Percentiles rank a stretch among this genome's conserved stretches.
Conservation (phyloP, 2,797 vertebrate species). For the Anguilla anguilla region DNA sequence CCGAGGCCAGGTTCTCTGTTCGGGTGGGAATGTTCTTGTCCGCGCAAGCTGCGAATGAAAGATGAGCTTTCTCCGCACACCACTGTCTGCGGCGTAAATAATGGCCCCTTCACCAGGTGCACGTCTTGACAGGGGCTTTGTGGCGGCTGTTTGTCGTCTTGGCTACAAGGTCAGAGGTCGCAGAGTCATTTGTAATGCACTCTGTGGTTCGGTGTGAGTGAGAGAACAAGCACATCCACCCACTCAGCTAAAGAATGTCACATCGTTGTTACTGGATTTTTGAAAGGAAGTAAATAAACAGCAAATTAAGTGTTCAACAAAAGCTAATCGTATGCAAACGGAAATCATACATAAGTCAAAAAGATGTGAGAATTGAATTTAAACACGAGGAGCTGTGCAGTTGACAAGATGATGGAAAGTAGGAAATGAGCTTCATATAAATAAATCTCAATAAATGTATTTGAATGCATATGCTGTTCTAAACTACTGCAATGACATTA, state of each 20-base stretch:
- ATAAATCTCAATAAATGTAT: not conserved
- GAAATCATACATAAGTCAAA: not conserved
- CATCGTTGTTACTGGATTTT: not conserved
- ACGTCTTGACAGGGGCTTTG: not conserved
- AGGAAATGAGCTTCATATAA: not conserved
- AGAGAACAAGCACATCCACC: not conserved
- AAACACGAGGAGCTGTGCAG: not conserved
- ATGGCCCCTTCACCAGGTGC: not conserved
- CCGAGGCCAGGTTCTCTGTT: constrained; percentile 7
- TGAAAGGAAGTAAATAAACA: not conserved
- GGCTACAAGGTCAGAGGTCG: not conserved
- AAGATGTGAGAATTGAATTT: not conserved
- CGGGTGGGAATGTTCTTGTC: not conserved
- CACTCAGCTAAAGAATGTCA: not conserved
- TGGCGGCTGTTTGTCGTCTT: not conserved
- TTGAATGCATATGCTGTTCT: not conserved
- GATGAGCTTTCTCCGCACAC: constrained; percentile 13
- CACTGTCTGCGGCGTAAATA: constrained; percentile 17
- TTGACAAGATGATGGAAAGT: not conserved
- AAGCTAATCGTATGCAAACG: not conserved
- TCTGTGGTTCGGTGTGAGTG: not conserved
- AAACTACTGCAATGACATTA: not conserved
- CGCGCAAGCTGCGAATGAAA: constrained; percentile 22
- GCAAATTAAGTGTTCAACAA: not conserved
- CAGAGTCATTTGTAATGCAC: not conserved